phyloP scores from a whole-genome alignment of 1,140 invertebrate genomes.

The Tribolium castaneum region DNA sequence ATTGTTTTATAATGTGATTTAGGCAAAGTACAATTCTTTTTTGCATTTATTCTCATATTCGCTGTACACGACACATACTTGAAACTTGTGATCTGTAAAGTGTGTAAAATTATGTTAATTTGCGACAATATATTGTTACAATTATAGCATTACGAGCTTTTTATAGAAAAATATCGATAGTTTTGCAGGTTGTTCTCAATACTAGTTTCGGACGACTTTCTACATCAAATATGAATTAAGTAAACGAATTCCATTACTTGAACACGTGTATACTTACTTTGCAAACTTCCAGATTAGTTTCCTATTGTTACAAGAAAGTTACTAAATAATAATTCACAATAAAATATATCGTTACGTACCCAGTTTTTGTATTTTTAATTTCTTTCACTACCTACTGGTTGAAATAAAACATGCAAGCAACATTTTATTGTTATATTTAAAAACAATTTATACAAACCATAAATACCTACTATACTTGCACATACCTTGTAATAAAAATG shows the following conservation, averaged over 20 bases:
- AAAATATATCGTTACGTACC: not conserved
- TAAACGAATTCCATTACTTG: not conserved
- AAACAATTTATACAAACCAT: conserved; percentile 30
- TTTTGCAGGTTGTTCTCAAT: no score
- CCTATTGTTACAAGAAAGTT: not conserved
- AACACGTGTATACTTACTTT: not conserved
- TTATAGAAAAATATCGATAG: not conserved
- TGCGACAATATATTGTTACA: not conserved
- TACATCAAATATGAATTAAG: no score
- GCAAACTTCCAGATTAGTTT: not conserved
- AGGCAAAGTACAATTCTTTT: no score
- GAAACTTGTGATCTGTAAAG: not conserved
- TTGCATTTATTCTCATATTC: not conserved
- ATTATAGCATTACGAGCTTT: not conserved
- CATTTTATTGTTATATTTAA: conserved; percentile 32
- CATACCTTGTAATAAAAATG: conserved; percentile 23
- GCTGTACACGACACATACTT: not conserved
- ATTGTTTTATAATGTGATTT: no score
- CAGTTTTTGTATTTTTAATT: not conserved
- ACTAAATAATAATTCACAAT: not conserved
- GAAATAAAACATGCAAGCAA: not conserved
- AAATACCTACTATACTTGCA: conserved; percentile 37
- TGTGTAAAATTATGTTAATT: not conserved
- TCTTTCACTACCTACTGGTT: not conserved
- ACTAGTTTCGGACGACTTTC: no score